Base-by-base conservation (phyloP, 92 coral and sea anemone genomes). In the Ricordea florida region DNA sequence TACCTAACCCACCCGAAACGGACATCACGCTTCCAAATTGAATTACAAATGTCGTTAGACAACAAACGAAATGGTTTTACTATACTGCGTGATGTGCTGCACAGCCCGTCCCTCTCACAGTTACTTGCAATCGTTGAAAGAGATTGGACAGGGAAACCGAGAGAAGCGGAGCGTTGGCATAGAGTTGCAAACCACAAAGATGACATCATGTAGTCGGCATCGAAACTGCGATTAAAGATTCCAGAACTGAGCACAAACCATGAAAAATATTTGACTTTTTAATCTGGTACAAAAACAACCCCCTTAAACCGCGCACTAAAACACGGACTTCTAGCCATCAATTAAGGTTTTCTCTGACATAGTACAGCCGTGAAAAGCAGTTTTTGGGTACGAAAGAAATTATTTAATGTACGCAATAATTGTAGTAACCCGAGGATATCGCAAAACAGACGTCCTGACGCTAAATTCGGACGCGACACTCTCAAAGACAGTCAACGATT, bases 221-320 rank as follows among this genome's bases (percentile, higher is more conserved):
- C n/a, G n/a, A n/a, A n/a, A n/a, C n/a, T n/a, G n/a, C n/a, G n/a
- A n/a, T n/a, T n/a, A n/a, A n/a, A n/a, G n/a, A n/a, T n/a, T n/a
- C 15, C 36, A 4, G 35, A 7, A 7, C 30, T 70, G 20, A 46
- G 10, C 11, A 57, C 45, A n/a, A n/a, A n/a, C n/a, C n/a, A n/a
- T n/a, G n/a, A n/a, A n/a, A n/a, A n/a, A 15, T 66, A 56, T 78
- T 78, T 55, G 66, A 45, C 55, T 66, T 30, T 33, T 15, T 66
- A 66, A 78, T 78, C 68, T 66, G 15, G 3, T 38, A 38, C 35
- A 31, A 67, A 65, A 66, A 67, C 69, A 78, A 40, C 55, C 23
- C 47, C 15, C 15, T 58, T 10, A 15, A 5, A 20, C 47, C 17
- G 47, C 43, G 45, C n/a, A n/a, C n/a, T n/a, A n/a, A n/a, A n/a